Evolutionary conservation across 1,140 invertebrate genomes (phyloP).

Genomic region (Drosophila pruinosa): DNA sequence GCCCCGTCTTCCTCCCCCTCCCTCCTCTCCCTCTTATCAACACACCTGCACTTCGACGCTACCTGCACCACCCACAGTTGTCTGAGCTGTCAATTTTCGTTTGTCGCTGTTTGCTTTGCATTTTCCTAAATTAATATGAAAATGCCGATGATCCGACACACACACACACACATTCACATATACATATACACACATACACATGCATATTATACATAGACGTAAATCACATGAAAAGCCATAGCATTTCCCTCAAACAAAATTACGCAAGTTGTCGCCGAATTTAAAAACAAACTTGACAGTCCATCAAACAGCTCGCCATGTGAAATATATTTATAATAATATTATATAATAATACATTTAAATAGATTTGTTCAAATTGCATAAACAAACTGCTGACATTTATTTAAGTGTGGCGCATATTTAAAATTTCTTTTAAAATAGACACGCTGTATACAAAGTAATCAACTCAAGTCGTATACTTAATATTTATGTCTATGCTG

Average conservation of each 20-base stretch:
- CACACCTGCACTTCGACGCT: neutral
- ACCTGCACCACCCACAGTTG: conserved; percentile 21
- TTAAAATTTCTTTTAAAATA: neutral
- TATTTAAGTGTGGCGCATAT: neutral
- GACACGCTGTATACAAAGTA: neutral
- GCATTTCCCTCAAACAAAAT: neutral
- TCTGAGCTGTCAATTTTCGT: conserved; percentile 72
- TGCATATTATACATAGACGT: too few species aligned
- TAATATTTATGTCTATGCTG: too few species aligned
- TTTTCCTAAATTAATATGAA: conserved; percentile 64
- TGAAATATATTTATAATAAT: too few species aligned
- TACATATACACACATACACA: too few species aligned
- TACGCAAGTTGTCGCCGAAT: neutral
- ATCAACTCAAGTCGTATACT: too few species aligned
- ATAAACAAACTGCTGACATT: neutral
- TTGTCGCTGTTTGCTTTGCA: conserved; percentile 59
- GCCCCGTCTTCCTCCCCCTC: neutral
- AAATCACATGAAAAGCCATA: conserved; percentile 1
- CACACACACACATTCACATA: too few species aligned
- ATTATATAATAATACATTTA: too few species aligned
- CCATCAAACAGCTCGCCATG: neutral
- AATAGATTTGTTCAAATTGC: neutral
- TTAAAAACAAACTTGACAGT: conserved; percentile 10
- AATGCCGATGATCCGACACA: conserved; percentile 35
- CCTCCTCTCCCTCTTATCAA: too few species aligned